These are phyloP conservation scores for Camponotus fellah DNA, from an alignment of 2,888 invertebrate species.

Conservation along the genomic window DNA sequence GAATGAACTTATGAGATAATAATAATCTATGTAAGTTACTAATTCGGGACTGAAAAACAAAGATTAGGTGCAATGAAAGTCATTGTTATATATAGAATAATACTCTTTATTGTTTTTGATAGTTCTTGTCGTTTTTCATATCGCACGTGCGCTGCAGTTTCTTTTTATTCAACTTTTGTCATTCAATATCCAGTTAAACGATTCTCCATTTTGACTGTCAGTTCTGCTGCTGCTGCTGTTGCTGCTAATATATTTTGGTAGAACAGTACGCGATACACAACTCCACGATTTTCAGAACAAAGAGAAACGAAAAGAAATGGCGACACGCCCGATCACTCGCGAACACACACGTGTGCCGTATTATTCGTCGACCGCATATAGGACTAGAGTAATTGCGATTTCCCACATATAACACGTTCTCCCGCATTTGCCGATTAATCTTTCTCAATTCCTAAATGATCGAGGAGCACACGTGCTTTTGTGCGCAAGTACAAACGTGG, in stretches of 20 bases:
- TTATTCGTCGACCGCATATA: conserved; percentile 75
- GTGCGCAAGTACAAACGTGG: conserved; percentile 46
- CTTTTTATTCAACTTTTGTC: conserved; percentile 65
- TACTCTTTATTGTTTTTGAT: conserved; percentile 86
- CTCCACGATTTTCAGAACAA: conserved; percentile 68
- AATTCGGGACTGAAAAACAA: neutral
- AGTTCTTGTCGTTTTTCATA: conserved; percentile 82
- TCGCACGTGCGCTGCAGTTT: conserved; percentile 78
- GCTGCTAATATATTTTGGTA: conserved; percentile 77
- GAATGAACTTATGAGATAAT: neutral
- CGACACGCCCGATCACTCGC: conserved; percentile 79
- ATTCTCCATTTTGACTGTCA: conserved; percentile 55
- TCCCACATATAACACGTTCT: conserved; percentile 45
- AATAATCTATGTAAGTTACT: neutral
- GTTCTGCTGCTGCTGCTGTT: conserved; percentile 70
- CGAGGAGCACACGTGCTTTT: conserved; percentile 53
- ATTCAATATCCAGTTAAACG: conserved; percentile 63
- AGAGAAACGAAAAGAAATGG: conserved; percentile 68
- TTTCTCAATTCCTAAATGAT: conserved; percentile 51
- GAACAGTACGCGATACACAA: conserved; percentile 80
- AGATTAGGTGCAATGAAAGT: conserved; percentile 61
- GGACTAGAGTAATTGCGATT: conserved; percentile 83
- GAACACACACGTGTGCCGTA: conserved; percentile 58
- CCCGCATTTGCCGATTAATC: conserved; percentile 22
- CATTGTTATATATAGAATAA: conserved; percentile 85